Evolutionary conservation across 2,113 vertebrate genomes (phyloP), one percentile per base, ranked within the genome.

Genomic region (Rhinoderma darwinii): DNA sequence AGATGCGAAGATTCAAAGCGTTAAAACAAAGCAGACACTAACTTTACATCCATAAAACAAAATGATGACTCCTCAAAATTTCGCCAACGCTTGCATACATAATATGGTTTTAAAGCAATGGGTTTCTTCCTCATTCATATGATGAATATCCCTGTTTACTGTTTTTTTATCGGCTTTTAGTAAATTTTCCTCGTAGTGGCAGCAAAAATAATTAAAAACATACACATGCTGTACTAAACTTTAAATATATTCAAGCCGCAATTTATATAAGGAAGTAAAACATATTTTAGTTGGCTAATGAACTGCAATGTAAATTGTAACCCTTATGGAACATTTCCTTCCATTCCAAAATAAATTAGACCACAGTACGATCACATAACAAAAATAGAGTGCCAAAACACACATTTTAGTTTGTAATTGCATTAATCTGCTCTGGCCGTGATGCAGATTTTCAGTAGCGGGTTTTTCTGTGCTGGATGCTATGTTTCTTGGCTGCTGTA

Each of bases 371-470:
- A 86, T 86, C 63, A 86, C 84, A 80, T 81, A 70, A 66, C 76
- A 80, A 72, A 81, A 51, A 43, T 6, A 37, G 63, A 86, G 51
- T 54, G 84, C 84, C 84, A 86, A 86, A 86, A 81, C 47, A 86
- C 84, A 86, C 77, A 86, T 81, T 86, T 86, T 86, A 81, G 77
- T 66, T 73, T 86, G 77, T 86, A 86, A 86, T 86, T 81, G 84
- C 84, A 81, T 86, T 86, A 86, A 86, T 86, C 84, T 72, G 47
- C 54, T 79, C 77, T 86, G 76, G 84, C 84, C 77, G 59, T n/a
- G 66, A 86, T 86, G 77, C 50, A 81, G 76, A 81, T 86, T 68
- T 72, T 86, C 50, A 43, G 63, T 54, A 81, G 77, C 44, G 44
- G 63, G 84, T 77, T 81, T 84, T n/a, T 84, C 54, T 32, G 50